Conservation (phyloP, 2,888 invertebrate genomes). For the Limnephilus lunatus region DNA sequence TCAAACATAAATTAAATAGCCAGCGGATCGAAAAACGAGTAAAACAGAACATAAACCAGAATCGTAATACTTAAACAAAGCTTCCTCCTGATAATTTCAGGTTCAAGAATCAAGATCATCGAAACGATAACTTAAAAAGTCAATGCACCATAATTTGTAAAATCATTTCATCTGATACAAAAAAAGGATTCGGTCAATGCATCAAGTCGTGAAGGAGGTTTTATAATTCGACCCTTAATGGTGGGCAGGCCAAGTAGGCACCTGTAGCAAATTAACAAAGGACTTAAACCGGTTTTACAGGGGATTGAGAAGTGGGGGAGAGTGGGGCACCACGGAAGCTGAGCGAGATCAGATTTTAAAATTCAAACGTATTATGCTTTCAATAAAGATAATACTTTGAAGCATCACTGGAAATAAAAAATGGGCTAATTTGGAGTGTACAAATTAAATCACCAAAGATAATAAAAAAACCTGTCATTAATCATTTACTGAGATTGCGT, state of each 20-base stretch:
- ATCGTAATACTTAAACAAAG: background rate
- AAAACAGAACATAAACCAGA: background rate
- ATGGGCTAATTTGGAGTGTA: background rate
- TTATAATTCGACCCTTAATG: conserved; percentile 26
- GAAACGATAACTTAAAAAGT: background rate
- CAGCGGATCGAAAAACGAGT: background rate
- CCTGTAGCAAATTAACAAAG: conserved; percentile 50
- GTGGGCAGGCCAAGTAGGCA: conserved; percentile 38
- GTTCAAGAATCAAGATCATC: background rate
- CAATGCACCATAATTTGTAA: background rate
- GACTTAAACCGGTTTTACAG: conserved; percentile 28
- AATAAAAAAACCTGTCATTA: background rate
- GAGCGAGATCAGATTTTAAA: conserved; percentile 25
- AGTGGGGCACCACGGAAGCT: conserved; percentile 28
- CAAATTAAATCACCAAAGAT: background rate
- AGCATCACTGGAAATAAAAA: background rate
- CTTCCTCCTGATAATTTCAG: background rate
- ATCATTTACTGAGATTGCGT: background rate
- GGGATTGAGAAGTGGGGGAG: background rate
- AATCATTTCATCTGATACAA: background rate
- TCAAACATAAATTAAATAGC: background rate
- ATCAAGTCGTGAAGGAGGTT: background rate
- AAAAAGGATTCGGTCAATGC: background rate
- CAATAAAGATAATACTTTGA: background rate
- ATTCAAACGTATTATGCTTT: conserved; percentile 14